A percentile compares a stretch with the other conserved stretches of the same genome.
Evolutionary conservation across 2,797 vertebrate genomes (phyloP).

Genomic region (Trichosurus vulpecula): DNA sequence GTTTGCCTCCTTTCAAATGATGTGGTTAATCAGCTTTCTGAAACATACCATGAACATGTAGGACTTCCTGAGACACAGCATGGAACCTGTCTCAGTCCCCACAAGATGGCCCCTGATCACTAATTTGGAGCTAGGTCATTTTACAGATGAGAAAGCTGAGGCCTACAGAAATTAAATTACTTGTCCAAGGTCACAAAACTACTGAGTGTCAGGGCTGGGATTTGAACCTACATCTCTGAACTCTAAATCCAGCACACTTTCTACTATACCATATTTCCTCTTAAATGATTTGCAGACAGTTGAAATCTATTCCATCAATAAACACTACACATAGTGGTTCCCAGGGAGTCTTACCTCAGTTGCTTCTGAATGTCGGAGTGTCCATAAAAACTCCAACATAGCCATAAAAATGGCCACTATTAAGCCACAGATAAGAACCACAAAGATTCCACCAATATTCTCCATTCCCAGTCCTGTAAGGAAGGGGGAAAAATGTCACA

Average conservation of each 20-base stretch:
- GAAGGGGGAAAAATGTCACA: constrained; percentile 54
- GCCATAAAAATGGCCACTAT: constrained; percentile 99
- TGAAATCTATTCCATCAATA: background rate
- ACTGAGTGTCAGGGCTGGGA: background rate
- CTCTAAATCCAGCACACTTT: background rate
- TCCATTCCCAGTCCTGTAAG: constrained; percentile 96
- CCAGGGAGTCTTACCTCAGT: constrained; percentile 92
- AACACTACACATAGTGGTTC: background rate
- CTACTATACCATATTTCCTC: background rate
- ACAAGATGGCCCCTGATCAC: background rate
- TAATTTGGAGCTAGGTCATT: background rate
- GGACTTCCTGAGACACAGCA: background rate
- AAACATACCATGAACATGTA: background rate
- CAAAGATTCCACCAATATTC: constrained; percentile 99
- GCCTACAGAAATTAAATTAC: background rate
- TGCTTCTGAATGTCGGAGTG: constrained; percentile 93
- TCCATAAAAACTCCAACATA: constrained; percentile 99
- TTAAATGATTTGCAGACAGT: background rate
- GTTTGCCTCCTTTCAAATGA: background rate
- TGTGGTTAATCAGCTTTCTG: background rate
- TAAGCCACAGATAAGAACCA: constrained; percentile 98
- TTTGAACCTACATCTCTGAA: background rate
- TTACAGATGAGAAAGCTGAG: constrained; percentile 19
- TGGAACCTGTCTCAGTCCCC: background rate
- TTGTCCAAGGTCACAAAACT: background rate